Evolutionary conservation across 2,888 invertebrate genomes (phyloP).

Genomic region (Aporophyla lueneburgensis): DNA sequence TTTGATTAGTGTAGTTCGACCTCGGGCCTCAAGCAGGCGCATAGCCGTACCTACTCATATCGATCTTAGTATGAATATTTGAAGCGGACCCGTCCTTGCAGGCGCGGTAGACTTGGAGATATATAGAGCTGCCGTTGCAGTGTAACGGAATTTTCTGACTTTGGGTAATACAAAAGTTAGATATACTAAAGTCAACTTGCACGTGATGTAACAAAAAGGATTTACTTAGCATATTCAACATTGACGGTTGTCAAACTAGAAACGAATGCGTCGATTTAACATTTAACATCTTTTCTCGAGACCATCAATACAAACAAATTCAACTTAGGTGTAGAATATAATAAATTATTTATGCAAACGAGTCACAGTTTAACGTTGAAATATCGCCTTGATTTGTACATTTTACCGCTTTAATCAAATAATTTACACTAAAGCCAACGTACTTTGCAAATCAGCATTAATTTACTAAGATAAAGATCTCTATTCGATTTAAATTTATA

Average conservation of each 20-base stretch:
- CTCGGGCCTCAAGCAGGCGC: conserved; percentile 80
- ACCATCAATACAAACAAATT: conserved; percentile 47
- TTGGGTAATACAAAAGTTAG: conserved; percentile 6
- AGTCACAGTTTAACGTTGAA: conserved; percentile 52
- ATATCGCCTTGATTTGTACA: conserved; percentile 59
- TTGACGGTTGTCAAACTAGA: conserved; percentile 3
- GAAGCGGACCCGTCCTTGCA: conserved; percentile 85
- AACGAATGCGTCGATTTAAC: neutral
- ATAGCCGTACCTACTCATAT: conserved; percentile 82
- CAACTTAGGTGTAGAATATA: conserved; percentile 45
- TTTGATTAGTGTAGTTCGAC: conserved; percentile 85
- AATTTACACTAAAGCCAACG: conserved; percentile 59
- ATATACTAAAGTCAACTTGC: neutral
- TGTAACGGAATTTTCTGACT: conserved; percentile 37
- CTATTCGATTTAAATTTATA: conserved; percentile 57
- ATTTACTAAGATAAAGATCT: conserved; percentile 59
- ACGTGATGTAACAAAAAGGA: neutral
- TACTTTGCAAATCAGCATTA: conserved; percentile 57
- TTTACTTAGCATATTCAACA: neutral
- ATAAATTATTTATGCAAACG: conserved; percentile 62
- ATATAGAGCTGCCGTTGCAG: conserved; percentile 45
- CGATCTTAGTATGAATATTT: conserved; percentile 90
- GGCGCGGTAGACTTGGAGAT: conserved; percentile 73
- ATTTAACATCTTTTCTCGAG: conserved; percentile 27
- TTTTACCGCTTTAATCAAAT: conserved; percentile 58